Evolutionary conservation across 2,113 vertebrate genomes (phyloP).

Genomic region (Gavialis gangeticus): DNA sequence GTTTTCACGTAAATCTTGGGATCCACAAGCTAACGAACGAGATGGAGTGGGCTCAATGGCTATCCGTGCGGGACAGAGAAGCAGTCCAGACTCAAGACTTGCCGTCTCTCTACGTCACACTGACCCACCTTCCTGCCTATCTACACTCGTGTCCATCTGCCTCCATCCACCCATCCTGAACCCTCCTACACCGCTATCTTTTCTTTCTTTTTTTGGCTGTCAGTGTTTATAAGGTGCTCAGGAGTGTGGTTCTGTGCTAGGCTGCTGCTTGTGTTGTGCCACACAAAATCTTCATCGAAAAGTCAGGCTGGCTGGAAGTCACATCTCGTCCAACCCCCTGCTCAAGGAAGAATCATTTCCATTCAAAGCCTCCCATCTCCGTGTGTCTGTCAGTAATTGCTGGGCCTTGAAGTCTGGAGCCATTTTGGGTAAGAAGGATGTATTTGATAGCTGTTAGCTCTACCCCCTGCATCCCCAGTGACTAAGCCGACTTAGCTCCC

Average conservation of each 20-base stretch:
- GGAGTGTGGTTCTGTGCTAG: not conserved
- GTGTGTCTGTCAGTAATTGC: no score
- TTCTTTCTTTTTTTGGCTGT: not conserved
- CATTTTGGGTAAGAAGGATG: no score
- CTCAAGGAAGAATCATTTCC: no score
- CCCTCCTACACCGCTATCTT: not conserved
- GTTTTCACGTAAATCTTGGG: not conserved
- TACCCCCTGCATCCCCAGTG: not conserved
- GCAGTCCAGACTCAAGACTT: not conserved
- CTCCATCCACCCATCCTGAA: not conserved
- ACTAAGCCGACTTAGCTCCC: not conserved
- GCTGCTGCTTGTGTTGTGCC: not conserved
- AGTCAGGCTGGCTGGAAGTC: no score
- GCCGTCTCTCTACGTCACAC: no score
- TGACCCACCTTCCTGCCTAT: not conserved
- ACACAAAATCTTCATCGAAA: not conserved
- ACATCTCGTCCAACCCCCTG: no score
- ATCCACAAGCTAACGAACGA: not conserved
- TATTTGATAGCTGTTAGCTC: rapidly evolving
- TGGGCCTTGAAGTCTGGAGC: not conserved
- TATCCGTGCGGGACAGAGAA: not conserved
- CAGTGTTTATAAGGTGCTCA: not conserved
- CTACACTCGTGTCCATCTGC: not conserved
- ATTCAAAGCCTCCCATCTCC: no score
- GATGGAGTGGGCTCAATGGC: not conserved